These are phyloP conservation scores for Coronaproctus castanopsis DNA, from an alignment of 2,888 invertebrate genomes.

Conservation along the genomic window DNA sequence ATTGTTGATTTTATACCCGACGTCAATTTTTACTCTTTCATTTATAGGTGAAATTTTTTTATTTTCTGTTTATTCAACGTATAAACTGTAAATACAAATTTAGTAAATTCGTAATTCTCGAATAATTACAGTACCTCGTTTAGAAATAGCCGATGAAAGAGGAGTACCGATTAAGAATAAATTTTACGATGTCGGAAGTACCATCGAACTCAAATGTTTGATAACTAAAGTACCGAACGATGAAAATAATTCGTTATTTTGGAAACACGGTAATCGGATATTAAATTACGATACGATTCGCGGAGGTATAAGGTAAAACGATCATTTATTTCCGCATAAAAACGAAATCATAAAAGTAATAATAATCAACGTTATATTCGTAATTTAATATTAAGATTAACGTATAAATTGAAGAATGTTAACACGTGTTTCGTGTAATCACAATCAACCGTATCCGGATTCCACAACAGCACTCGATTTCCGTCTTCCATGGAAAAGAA, in stretches of 20 bases:
- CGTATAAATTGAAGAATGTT: background rate
- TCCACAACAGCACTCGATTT: no score
- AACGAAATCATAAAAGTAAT: no score
- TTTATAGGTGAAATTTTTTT: no score
- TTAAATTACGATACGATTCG: constrained; percentile 59
- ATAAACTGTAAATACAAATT: no score
- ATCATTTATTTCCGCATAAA: no score
- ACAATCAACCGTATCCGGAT: no score
- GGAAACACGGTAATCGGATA: constrained; percentile 53
- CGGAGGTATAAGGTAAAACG: constrained; percentile 53
- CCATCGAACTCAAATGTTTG: constrained; percentile 59
- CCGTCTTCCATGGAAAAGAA: no score
- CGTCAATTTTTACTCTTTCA: no score
- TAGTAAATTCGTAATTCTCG: no score
- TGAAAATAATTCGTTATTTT: constrained; percentile 45
- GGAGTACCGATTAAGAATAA: constrained; percentile 55
- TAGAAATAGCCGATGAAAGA: constrained; percentile 59
- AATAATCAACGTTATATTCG: background rate
- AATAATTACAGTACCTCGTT: constrained; percentile 51
- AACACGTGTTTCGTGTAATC: no score
- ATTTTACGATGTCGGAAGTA: constrained; percentile 63
- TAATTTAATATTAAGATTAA: background rate
- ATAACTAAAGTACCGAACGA: constrained; percentile 60
- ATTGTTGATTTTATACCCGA: no score
- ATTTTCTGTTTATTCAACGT: no score